phyloP scores from a whole-genome alignment of 1,140 invertebrate species.

The Caenorhabditis latens region DNA sequence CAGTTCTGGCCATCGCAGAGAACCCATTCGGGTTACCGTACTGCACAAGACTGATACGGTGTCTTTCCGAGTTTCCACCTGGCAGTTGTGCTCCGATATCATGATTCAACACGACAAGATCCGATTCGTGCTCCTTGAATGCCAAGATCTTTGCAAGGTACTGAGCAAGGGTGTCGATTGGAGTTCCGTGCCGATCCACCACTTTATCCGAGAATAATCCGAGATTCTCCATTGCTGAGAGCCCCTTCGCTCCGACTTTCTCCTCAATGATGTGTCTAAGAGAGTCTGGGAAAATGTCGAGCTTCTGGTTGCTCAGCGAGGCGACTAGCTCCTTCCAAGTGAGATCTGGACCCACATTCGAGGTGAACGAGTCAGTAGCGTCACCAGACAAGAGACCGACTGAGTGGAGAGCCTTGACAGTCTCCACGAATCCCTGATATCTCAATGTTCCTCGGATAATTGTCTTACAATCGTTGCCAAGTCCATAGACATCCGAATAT shows the following conservation, averaged over 20 bases:
- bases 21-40: constrained; percentile 89
- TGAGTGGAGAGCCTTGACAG: constrained; percentile 87
- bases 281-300: constrained; percentile 93
- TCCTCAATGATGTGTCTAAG: constrained; percentile 86
- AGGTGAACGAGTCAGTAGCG: constrained; percentile 89
- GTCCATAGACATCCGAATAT: constrained; percentile 89
- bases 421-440: constrained; percentile 89
- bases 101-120: constrained; percentile 93
- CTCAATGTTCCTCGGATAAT: constrained; percentile 91
- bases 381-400: constrained; percentile 90
- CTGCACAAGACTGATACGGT: constrained; percentile 91
- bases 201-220: constrained; percentile 87
- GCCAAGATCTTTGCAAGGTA: constrained; percentile 89
- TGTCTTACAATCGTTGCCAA: constrained; percentile 86
- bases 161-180: constrained; percentile 89
- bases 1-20: constrained; percentile 97
- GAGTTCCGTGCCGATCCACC: constrained; percentile 85
- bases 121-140: constrained; percentile 87
- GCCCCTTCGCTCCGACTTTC: constrained; percentile 82
- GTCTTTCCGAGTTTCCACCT: constrained; percentile 82
- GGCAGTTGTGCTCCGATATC: constrained; percentile 92
- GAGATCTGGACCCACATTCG: constrained; percentile 89
- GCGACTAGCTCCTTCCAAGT: constrained; percentile 94
- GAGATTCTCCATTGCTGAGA: constrained; percentile 79
- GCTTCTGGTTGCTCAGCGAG: constrained; percentile 86